phyloP scores from a whole-genome alignment of 2,113 vertebrate genomes.

The Macroglossus sobrinus region DNA sequence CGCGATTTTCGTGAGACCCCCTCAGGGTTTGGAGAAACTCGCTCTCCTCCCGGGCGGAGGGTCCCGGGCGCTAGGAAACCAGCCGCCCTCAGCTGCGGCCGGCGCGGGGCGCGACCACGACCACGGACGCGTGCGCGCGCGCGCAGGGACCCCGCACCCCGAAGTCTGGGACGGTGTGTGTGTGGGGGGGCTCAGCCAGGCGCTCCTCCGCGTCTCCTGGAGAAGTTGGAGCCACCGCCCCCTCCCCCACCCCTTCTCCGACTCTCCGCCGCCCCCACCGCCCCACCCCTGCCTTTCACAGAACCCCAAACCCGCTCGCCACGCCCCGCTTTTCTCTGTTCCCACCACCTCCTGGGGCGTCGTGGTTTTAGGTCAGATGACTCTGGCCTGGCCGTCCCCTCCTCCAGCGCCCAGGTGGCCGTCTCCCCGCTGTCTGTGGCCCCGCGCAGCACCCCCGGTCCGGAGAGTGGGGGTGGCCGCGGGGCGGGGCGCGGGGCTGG shows the following conservation, averaged over 20 bases:
- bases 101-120: fast-evolving
- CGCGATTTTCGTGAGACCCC: fast-evolving
- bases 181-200: too few species aligned
- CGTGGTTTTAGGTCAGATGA: background rate
- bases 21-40: fast-evolving
- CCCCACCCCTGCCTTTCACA: background rate
- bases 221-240: background rate
- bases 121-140: too few species aligned
- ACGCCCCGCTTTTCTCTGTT: too few species aligned
- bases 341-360: background rate
- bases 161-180: too few species aligned
- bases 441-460: too few species aligned
- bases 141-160: too few species aligned
- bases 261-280: fast-evolving
- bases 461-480: fast-evolving
- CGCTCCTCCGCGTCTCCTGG: background rate
- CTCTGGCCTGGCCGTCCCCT: background rate
- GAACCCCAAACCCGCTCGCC: background rate
- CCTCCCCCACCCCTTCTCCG: too few species aligned
- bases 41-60: background rate
- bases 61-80: fast-evolving
- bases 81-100: fast-evolving
- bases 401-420: fast-evolving
- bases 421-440: too few species aligned
- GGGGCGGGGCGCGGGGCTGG: too few species aligned